Base-by-base conservation (phyloP, 2,888 invertebrate genomes). In the Caenorhabditis sp. region DNA sequence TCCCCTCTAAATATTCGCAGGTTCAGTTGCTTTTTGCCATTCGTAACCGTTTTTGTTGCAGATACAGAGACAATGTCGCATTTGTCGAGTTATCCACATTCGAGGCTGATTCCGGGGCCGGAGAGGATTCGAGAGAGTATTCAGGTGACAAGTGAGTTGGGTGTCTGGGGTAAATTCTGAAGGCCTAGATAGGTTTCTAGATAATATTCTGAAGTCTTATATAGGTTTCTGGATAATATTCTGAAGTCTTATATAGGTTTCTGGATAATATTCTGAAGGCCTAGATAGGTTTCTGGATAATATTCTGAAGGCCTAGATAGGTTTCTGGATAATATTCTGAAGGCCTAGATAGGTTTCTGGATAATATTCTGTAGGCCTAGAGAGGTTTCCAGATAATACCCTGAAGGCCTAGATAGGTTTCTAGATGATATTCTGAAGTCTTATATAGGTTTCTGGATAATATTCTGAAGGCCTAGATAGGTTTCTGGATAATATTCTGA, bases 121-220 rank as follows among this genome's bases (percentile, higher is more conserved):
- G 84, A 84, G 61, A 59, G 82, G 50, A 84, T 85, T 23, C 70
- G 76, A 50, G 76, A 83, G 52, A 81, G 76, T 64, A 71, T 82
- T 10, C 72, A 83, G 14, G 73, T 81, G 23, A 50, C 74, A 0
- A 68, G 84, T 83, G 26, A 70, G 72, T 65, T 49, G n/a, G n/a
- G n/a, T n/a, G n/a, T n/a, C n/a, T 31, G 10, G 31, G 31, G 4
- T 43, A 43, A 43, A 43, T 43, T 20, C 36, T 20, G 49, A 21
- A 21, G 3, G 10, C n/a, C n/a, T n/a, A n/a, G n/a, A n/a, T n/a
- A n/a, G n/a, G n/a, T n/a, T n/a, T n/a, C n/a, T n/a, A n/a, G n/a
- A n/a, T n/a, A n/a, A n/a, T n/a, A n/a, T 50, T 20, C n/a, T 10
- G 27, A 27, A 63, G 8, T 36, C 5, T 26, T 27, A 12, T 56